Evolutionary conservation across 2,888 invertebrate species (phyloP).

Genomic region (Lymantria dispar): DNA sequence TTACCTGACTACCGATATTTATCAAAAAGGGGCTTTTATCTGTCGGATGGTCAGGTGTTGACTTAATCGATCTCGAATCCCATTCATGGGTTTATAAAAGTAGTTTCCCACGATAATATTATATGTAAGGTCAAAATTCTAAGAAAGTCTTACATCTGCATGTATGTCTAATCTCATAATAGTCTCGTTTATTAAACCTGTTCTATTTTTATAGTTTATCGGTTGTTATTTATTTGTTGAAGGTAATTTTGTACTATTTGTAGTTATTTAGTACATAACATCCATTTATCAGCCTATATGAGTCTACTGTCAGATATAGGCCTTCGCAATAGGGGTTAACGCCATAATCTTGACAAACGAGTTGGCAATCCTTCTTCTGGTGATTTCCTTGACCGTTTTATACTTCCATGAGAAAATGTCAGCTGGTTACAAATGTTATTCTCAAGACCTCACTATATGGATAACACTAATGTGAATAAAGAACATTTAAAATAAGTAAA

Average conservation of each 20-base stretch:
- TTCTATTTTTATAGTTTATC: background rate
- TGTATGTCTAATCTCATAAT: background rate
- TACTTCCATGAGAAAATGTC: too few species aligned
- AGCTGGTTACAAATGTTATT: too few species aligned
- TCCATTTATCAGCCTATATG: too few species aligned
- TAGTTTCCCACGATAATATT: constrained; percentile 62
- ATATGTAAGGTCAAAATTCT: background rate
- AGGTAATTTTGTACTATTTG: background rate
- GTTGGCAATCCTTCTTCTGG: too few species aligned
- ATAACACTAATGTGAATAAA: too few species aligned
- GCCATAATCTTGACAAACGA: too few species aligned
- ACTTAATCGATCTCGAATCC: constrained; percentile 48
- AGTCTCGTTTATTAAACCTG: background rate
- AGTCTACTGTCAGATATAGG: too few species aligned
- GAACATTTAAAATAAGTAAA: too few species aligned
- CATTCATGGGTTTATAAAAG: constrained; percentile 44
- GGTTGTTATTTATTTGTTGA: background rate
- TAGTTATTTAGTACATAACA: too few species aligned
- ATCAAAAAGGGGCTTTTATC: constrained; percentile 42
- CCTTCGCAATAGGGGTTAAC: too few species aligned
- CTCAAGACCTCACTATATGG: too few species aligned
- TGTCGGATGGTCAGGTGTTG: constrained; percentile 59
- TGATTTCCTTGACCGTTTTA: too few species aligned
- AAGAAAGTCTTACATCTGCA: background rate
- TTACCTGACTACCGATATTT: constrained; percentile 58